Evolutionary conservation across 2,113 vertebrate species (phyloP).

Genomic region (Sorex araneus): DNA sequence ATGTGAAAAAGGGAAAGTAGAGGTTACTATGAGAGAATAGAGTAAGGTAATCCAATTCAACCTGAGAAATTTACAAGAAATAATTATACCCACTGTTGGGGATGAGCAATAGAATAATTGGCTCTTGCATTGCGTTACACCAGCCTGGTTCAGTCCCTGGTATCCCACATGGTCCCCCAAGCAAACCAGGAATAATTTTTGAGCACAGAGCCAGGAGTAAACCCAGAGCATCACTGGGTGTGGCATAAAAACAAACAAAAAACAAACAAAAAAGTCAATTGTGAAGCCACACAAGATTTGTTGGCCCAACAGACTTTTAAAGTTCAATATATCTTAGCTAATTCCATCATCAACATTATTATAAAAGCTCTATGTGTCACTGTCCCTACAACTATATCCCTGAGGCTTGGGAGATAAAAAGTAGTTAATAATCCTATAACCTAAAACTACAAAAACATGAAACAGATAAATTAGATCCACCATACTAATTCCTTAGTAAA

Average conservation of each 20-base stretch:
- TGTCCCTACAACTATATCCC: neutral
- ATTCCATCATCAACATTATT: constrained; percentile 25
- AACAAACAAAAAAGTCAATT: too few species aligned
- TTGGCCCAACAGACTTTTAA: neutral
- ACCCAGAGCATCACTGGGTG: too few species aligned
- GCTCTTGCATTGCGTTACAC: too few species aligned
- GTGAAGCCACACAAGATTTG: neutral
- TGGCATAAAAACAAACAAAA: too few species aligned
- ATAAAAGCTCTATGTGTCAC: neutral
- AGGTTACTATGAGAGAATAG: neutral
- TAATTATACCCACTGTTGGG: neutral
- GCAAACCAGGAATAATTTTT: too few species aligned
- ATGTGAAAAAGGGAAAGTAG: neutral
- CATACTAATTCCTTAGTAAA: neutral
- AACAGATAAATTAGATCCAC: neutral
- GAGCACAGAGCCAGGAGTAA: too few species aligned
- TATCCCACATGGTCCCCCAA: too few species aligned
- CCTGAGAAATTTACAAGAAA: neutral
- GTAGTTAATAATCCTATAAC: neutral
- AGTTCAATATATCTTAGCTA: constrained; percentile 34
- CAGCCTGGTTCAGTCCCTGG: neutral
- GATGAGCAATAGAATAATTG: too few species aligned
- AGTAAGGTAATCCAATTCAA: neutral
- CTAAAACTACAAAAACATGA: constrained; percentile 22
- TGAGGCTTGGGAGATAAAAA: neutral